Base-by-base conservation (phyloP, 2,888 invertebrate species). In the Phaonia tiefii region DNA sequence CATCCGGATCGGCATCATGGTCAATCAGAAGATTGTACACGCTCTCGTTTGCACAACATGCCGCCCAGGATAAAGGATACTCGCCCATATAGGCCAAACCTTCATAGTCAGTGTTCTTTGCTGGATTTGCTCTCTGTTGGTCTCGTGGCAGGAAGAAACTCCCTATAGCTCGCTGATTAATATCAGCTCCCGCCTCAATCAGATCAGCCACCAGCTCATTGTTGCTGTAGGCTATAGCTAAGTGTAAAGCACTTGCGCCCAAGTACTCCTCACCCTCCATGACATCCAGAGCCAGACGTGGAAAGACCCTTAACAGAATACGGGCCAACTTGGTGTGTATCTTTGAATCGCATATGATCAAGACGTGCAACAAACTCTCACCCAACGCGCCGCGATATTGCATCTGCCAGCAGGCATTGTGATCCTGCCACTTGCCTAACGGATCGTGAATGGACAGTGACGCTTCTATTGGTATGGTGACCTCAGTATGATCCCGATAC, bases 191-290 rank as follows among this genome's bases (percentile, higher is more conserved):
- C 15, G 96, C 96, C 88, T 97, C 96, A 1, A 99, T 96, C 72
- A 99, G 92, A 87, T 98, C 96, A 88, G 97, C 97, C 0, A 98
- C 98, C 74, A 99, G 92, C 86, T 98, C 98, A 88, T 98, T 97
- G 90, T 99, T 99, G 88, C 95, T 96, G 89, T 98, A 98, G 0
- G 99, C 98, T 85, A 99, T 99, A 0, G 99, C 98, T 81, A 99
- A 92, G 90, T 99, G 99, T 42, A 99, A 92, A 0, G 97, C 96
- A 90, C 98, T 97, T 11, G 99, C 98, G 1, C 96, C 98, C 88
- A 98, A 93, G 92, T 99, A 99, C 91, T 99, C 99, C 90, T 98
- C 98, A 0, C 98, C 98, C 91, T 99, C 98, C 74, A 99, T 98
- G 2, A 98, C 96, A 91, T 99, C 99, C 78, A 97, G 92, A 0